Base-by-base conservation (phyloP, 2,113 vertebrate genomes). In the Loxodonta africana region DNA sequence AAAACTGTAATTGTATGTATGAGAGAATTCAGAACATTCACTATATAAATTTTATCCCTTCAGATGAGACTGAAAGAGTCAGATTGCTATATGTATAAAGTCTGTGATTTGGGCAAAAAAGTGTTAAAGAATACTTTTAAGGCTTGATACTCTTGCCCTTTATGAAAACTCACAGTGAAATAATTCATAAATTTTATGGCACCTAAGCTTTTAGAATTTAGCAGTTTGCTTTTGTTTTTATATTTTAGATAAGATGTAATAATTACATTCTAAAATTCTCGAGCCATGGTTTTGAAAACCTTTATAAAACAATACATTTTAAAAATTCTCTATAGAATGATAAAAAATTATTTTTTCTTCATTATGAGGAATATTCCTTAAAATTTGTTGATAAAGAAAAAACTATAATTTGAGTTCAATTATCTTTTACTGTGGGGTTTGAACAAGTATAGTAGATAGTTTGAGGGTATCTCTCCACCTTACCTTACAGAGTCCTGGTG, bases 101-200 rank as follows among this genome's bases (percentile, higher is more conserved):
- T 6, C n/a, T 88, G 94, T 94, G 33, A 83, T 82, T 94, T 94
- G 37, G 44, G 28, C 41, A 96, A 63, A 73, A 92, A 30, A 94
- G 15, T 37, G 18, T 18, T n/a, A 37, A 73, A 63, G 8, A 37
- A 26, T 73, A 12, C 83, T 6, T 94, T 94, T 92, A 94, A 88
- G 21, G 6, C 67, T 92, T 87, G 20, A 91, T 85, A 44, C 20
- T 95, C 73, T 90, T 20, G 69, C 85, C 89, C 26, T 91, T 80
- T 81, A 26, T 85, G 46, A 69, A n/a, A 96, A 48, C 7, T 76
- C 25, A 21, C 44, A 62, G 80, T 82, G n/a, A 95, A 94, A 73
- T 91, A 94, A 83, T 90, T 92, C 76, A 80, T 18, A 94, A 83
- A 62, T 76, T 73, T 78, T 37, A 93, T 93, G 14, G 11, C 11